Base-by-base conservation (phyloP, 2,113 vertebrate species). In the Cromileptes altivelis region DNA sequence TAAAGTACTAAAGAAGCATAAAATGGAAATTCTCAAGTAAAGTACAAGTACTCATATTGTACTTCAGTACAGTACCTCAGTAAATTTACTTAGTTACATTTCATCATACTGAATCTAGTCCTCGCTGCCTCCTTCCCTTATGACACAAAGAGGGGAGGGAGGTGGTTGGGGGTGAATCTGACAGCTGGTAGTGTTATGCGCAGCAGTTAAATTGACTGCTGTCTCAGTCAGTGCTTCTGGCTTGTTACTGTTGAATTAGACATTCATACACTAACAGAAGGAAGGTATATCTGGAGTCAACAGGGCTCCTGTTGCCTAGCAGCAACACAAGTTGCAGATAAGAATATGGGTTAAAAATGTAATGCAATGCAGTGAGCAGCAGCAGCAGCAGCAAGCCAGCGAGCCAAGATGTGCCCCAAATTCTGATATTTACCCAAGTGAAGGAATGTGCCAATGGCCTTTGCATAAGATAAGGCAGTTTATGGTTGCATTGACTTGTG, bases 231-330 rank as follows among this genome's bases (percentile, higher is more conserved):
- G 63, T 42, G 72, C 53, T 58, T 75, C 61, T 61, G 53, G n/a
- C 74, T 23, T 57, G 58, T 85, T 69, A 37, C 4, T 70, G 73
- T 71, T 90, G n/a, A 84, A 86, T 89, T 70, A 71, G 62, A 2
- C 64, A 64, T 52, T 82, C 25, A n/a, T 73, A 60, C 67, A 75
- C 14, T 13, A 65, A 87, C 49, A 72, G 78, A 87, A 62, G 18
- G 40, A 76, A 88, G 81, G 61, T 89, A 82, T 84, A 90, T 82
- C 65, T 53, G 52, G 78, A 89, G 75, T 80, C 74, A 81, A 68
- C 85, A 61, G 72, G 27, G 80, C 13, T 77, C 72, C 58, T 90
- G 93, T 95, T 94, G 92, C 94, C 85, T 91, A 88, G 92, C 89
- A 93, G 91, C 92, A 82, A 74, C 85, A 65, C 74, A 67, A 76